phyloP scores from a whole-genome alignment of 1,140 invertebrate genomes.

The Anastatus disparis region DNA sequence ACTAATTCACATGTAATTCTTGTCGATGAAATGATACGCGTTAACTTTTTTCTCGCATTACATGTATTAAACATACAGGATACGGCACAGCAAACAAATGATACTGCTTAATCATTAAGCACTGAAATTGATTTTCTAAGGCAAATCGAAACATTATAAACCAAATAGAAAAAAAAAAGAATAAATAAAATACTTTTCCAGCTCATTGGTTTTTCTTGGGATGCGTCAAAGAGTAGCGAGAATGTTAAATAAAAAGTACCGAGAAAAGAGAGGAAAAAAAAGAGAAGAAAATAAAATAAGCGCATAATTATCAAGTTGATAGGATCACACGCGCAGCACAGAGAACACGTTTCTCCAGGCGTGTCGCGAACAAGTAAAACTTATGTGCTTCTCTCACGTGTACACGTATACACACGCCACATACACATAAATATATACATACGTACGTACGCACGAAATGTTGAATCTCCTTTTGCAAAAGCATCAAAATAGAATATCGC shows the following conservation, averaged over 20 bases:
- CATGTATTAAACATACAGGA: no score
- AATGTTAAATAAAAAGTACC: neutral
- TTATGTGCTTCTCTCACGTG: no score
- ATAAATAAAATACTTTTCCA: neutral
- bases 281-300: neutral
- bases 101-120: neutral
- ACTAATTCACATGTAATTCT: no score
- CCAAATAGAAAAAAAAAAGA: no score
- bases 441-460: neutral
- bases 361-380: no score
- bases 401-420: neutral
- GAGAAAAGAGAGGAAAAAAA: neutral
- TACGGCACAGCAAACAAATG: neutral
- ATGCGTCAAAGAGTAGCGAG: neutral
- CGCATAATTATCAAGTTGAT: constrained; percentile 4
- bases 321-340: no score
- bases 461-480: no score
- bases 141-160: no score
- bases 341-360: neutral
- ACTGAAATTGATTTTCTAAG: neutral
- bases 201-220: neutral
- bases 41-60: no score
- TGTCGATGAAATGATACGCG: no score
- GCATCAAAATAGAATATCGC: constrained; percentile 21
- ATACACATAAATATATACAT: neutral